These are phyloP conservation scores for Acanthosepion pharaonis DNA, from an alignment of 2,888 invertebrate species.

Conservation along the genomic window DNA sequence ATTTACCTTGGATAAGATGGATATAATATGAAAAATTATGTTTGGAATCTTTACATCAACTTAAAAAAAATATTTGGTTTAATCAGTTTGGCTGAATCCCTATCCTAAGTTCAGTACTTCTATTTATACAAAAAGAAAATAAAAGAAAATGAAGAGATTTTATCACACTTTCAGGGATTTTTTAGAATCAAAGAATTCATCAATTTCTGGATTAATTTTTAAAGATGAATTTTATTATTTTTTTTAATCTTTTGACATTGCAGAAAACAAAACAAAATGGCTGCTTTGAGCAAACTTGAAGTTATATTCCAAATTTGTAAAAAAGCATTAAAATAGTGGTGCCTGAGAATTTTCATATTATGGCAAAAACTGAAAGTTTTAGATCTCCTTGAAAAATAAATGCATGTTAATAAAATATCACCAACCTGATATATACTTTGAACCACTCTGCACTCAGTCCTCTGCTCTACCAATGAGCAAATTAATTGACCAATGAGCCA, in stretches of 20 bases:
- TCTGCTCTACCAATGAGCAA: slow-evolving; percentile 8
- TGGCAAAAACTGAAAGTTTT: background rate
- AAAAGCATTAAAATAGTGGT: background rate
- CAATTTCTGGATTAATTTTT: background rate
- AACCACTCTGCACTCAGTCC: background rate
- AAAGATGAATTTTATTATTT: background rate
- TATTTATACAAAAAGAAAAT: too few species aligned
- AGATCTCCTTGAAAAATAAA: background rate
- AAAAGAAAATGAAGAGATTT: background rate
- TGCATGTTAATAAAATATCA: background rate
- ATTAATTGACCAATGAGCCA: background rate
- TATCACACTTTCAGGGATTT: background rate
- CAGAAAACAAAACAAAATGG: background rate
- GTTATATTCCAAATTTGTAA: background rate
- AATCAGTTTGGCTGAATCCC: too few species aligned
- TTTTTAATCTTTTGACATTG: background rate
- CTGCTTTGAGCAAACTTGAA: background rate
- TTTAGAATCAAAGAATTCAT: background rate
- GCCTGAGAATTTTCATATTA: background rate
- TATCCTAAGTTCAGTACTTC: too few species aligned
- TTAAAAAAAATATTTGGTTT: too few species aligned
- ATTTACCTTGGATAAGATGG: too few species aligned
- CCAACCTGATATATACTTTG: background rate
- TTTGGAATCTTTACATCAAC: too few species aligned
- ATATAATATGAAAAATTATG: too few species aligned